Percentiles rank a stretch among this genome's conserved stretches.
Evolutionary conservation across 2,888 invertebrate species (phyloP).

Genomic region (Salticus scenicus): DNA sequence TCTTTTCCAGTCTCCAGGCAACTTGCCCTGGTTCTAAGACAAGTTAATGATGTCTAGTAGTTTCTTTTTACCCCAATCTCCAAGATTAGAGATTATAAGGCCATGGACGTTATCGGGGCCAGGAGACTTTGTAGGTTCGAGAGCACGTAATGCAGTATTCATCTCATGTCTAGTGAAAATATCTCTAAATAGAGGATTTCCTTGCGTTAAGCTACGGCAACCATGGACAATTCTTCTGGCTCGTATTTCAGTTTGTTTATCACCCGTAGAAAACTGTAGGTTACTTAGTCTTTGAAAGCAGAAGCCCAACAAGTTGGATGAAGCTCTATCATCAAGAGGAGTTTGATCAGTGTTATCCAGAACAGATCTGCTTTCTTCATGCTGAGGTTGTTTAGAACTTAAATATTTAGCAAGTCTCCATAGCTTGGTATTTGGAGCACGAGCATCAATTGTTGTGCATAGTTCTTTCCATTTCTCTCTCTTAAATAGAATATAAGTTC

Average conservation of each 20-base stretch:
- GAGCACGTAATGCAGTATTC: not conserved
- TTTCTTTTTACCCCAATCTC: not conserved
- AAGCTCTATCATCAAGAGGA: not conserved
- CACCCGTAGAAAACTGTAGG: not conserved
- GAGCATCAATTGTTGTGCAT: not conserved
- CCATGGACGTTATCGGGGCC: not conserved
- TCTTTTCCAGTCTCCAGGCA: not conserved
- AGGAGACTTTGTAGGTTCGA: not conserved
- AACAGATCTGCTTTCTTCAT: not conserved
- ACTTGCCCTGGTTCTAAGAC: not conserved
- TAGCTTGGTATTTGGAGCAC: not conserved
- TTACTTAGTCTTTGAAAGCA: not conserved
- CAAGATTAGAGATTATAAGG: not conserved
- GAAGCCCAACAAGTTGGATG: conserved; percentile 7
- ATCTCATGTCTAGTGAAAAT: not conserved
- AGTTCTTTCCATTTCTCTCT: conserved; percentile 14
- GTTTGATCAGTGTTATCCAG: not conserved
- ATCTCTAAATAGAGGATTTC: not conserved
- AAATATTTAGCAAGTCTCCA: conserved; percentile 1
- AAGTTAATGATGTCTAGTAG: conserved; percentile 15
- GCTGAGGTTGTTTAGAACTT: not conserved
- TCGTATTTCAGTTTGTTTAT: not conserved
- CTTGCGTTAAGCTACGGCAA: not conserved
- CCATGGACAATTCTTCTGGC: conserved; percentile 24
- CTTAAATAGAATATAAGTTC: not conserved